Conservation (phyloP, 2,888 invertebrate species). For the Polyommatus icarus region DNA sequence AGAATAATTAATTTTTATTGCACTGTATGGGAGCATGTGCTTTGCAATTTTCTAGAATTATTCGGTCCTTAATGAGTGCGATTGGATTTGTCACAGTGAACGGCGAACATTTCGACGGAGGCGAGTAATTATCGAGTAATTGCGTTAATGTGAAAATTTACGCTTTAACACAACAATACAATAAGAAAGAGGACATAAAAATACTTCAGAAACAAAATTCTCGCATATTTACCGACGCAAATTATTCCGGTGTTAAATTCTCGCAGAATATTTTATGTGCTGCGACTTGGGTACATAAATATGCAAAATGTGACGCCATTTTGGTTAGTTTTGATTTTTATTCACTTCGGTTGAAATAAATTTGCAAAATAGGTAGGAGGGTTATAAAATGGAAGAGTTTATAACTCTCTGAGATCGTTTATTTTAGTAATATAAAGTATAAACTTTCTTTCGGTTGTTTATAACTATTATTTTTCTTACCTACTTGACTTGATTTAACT, state of each 20-base stretch:
- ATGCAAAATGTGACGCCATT: conserved; percentile 23
- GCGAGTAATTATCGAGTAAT: conserved; percentile 77
- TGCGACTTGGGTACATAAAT: background rate
- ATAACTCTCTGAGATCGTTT: background rate
- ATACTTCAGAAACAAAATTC: conserved; percentile 32
- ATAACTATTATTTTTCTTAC: background rate
- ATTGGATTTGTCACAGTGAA: conserved; percentile 35
- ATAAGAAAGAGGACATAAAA: conserved; percentile 58
- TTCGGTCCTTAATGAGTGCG: conserved; percentile 16
- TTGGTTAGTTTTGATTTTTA: conserved; percentile 23
- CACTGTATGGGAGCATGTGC: background rate
- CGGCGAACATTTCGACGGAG: conserved; percentile 62
- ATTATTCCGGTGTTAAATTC: conserved; percentile 31
- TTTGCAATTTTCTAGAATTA: conserved; percentile 24
- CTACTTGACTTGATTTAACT: background rate
- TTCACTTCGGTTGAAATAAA: background rate
- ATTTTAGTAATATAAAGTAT: background rate
- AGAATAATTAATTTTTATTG: conserved; percentile 11
- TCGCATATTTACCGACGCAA: conserved; percentile 28
- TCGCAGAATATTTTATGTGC: conserved; percentile 18
- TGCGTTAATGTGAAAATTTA: conserved; percentile 77
- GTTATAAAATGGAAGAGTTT: background rate
- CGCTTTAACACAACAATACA: conserved; percentile 75
- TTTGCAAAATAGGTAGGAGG: background rate
- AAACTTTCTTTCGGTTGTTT: background rate